phyloP scores from a whole-genome alignment of 2,113 vertebrate genomes.

The Rhinoderma darwinii region DNA sequence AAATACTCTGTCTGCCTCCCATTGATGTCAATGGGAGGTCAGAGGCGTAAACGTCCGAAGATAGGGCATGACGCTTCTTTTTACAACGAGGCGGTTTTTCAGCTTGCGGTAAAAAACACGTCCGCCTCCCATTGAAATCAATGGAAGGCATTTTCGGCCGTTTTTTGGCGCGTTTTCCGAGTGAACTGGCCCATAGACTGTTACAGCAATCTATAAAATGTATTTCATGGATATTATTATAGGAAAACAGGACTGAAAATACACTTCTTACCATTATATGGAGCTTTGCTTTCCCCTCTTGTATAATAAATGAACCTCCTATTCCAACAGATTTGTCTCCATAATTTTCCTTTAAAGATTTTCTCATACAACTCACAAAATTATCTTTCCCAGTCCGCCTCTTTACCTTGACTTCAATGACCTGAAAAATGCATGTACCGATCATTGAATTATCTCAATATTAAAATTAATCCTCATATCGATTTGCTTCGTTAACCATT shows the following conservation, averaged over 20 bases:
- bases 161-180: no score
- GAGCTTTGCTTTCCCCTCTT: conserved; percentile 93
- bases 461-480: no score
- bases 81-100: no score
- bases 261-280: conserved; percentile 87
- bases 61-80: no score
- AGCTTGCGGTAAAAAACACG: no score
- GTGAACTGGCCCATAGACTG: no score
- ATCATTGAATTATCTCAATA: neutral
- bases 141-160: no score
- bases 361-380: conserved; percentile 89
- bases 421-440: conserved; percentile 71
- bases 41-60: no score
- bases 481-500: no score
- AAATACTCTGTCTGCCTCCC: no score
- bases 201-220: neutral
- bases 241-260: neutral
- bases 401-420: conserved; percentile 87
- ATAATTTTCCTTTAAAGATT: conserved; percentile 82
- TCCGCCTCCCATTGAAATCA: no score
- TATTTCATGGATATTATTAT: neutral
- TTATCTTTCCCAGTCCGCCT: conserved; percentile 86
- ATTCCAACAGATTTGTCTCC: conserved; percentile 87
- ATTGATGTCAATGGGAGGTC: no score
- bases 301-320: conserved; percentile 91